These are phyloP conservation scores for Epinephelus lanceolatus DNA, from an alignment of 2,113 vertebrate genomes.

Conservation along the genomic window DNA sequence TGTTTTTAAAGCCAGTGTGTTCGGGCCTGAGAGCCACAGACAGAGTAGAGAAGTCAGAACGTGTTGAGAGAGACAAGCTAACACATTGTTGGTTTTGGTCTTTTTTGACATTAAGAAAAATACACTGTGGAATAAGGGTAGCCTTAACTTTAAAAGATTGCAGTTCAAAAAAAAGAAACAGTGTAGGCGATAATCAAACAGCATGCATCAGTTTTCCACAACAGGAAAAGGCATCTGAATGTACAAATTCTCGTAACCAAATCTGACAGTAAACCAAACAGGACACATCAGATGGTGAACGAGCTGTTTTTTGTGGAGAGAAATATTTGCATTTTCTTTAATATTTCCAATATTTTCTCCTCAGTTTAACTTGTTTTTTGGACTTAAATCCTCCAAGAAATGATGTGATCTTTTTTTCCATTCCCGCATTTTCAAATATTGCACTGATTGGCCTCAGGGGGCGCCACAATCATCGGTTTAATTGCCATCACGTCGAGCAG, in stretches of 20 bases:
- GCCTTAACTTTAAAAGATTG: neutral
- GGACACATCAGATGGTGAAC: neutral
- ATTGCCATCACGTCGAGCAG: slow-evolving; percentile 17
- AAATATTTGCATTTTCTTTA: neutral
- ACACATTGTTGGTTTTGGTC: neutral
- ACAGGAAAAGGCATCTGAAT: too few relatives aligned
- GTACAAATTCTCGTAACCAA: too few relatives aligned
- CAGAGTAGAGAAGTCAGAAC: neutral
- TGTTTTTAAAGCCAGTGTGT: neutral
- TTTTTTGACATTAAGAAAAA: neutral
- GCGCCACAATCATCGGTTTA: slow-evolving; percentile 6
- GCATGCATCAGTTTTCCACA: too few relatives aligned
- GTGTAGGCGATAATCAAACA: too few relatives aligned
- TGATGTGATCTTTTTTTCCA: neutral
- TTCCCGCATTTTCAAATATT: slow-evolving; percentile 16
- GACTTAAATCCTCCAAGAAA: neutral
- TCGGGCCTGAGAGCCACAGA: too few relatives aligned
- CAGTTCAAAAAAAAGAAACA: neutral
- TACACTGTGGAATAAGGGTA: neutral
- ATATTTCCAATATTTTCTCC: neutral
- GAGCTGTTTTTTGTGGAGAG: neutral
- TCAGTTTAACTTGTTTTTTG: neutral
- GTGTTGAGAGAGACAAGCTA: neutral
- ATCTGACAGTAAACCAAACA: neutral
- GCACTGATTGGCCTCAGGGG: slow-evolving; percentile 25